Evolutionary conservation across 2,888 invertebrate species (phyloP), one percentile per base, ranked within the genome.

Genomic region (Dicyrtoma fusca): DNA sequence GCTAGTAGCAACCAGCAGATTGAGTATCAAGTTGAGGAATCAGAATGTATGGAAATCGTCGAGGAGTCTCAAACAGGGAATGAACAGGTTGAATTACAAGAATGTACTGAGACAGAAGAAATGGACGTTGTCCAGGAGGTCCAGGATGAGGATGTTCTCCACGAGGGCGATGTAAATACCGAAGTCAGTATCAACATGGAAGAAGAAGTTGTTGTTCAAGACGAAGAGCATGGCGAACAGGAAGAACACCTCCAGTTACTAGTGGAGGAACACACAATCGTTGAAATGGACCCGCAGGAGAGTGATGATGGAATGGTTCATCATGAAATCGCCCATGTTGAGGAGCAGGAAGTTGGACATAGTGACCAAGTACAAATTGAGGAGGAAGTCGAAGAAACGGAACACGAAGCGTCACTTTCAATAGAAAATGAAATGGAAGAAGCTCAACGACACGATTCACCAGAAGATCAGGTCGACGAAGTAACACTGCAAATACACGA

Each of bases 161-260:
- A 47, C n/a, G 65, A 66, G 19, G 71, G 23, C n/a, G 64, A 64
- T 17, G 34, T 53, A 26, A 63, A 72, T 23, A 62, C 49, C 17
- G 42, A 55, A 53, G 65, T 66, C 61, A 63, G 34, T 45, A 68
- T 51, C 53, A 57, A 25, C 66, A 75, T 72, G 73, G 73, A 45
- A 65, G 64, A 49, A 25, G 64, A 3, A n/a, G 26, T 49, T 1
- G 8, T 49, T 10, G 25, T n/a, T 4, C 64, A 64, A 34, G 19
- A 34, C 1, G 23, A 14, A 17, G 53, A 53, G n/a, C 26, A 65
- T 6, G 51, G 14, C 11, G 66, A n/a, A 4, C 34, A 61, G 34
- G 11, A 26, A 17, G 59, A 26, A 26, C 26, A 59, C 14, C 34
- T 21, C 21, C 42, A 53, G 42, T n/a, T 19, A 34, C 8, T 23